A percentile compares a stretch with the other conserved stretches of the same genome.
phyloP scores from a whole-genome alignment of 2,888 invertebrate genomes.

The Actias luna region DNA sequence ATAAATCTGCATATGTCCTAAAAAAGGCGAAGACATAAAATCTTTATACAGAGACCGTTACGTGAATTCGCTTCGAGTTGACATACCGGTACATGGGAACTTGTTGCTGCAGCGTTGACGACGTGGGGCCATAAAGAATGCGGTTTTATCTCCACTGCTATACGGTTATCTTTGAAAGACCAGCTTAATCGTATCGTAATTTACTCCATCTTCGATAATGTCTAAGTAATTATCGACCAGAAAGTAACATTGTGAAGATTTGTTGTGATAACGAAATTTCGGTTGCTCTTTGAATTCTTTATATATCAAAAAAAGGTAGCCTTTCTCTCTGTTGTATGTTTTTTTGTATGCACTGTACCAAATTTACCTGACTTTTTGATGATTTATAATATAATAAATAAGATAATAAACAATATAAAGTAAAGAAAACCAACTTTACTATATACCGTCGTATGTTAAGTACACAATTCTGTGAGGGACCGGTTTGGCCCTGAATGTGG shows the following conservation, averaged over 20 bases:
- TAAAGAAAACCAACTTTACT: no score
- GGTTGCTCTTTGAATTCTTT: no score
- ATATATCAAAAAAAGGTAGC: no score
- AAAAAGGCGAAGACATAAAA: conserved; percentile 11
- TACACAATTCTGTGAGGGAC: no score
- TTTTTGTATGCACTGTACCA: no score
- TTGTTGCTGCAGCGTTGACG: conserved; percentile 22
- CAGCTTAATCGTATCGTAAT: background rate
- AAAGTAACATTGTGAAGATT: background rate
- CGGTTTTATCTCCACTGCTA: conserved; percentile 14
- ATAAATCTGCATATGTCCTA: background rate
- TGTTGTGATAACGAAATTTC: no score
- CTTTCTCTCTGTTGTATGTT: no score
- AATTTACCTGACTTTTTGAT: no score
- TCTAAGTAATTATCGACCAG: background rate
- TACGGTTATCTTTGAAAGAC: background rate
- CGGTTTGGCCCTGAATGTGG: no score
- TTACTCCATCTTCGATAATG: background rate
- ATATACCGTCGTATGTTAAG: no score
- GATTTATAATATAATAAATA: no score
- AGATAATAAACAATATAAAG: no score
- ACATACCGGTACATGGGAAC: conserved; percentile 36
- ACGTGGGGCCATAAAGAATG: conserved; percentile 30
- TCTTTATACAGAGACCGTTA: conserved; percentile 15
- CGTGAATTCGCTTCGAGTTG: conserved; percentile 20